Percentiles rank a stretch among this genome's conserved stretches.
phyloP scores from a whole-genome alignment of 2,113 vertebrate genomes.

The Cyphotilapia sp. region DNA sequence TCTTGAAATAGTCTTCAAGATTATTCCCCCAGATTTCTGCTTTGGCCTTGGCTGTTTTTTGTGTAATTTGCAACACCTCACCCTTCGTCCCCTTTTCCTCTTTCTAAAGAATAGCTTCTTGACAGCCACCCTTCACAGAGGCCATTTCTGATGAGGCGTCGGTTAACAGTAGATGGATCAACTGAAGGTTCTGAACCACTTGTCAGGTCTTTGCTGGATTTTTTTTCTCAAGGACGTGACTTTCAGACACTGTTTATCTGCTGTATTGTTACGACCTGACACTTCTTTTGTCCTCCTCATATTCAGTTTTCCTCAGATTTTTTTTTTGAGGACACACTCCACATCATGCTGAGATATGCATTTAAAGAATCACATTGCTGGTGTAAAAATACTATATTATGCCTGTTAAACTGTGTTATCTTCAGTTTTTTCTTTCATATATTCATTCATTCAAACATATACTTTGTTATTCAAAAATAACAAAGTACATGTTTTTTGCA shows the following conservation, averaged over 20 bases:
- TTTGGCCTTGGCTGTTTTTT: neutral
- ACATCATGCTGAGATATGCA: neutral
- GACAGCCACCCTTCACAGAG: neutral
- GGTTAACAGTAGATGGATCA: neutral
- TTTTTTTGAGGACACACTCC: neutral
- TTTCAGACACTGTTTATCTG: neutral
- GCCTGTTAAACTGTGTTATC: neutral
- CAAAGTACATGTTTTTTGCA: neutral
- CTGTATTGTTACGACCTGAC: neutral
- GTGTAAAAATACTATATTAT: neutral
- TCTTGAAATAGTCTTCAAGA: neutral
- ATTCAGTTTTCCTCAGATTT: neutral
- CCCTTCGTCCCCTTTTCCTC: neutral
- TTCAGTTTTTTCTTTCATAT: neutral
- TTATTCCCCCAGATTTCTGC: neutral
- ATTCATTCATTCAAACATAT: neutral
- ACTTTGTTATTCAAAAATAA: neutral
- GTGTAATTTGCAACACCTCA: neutral
- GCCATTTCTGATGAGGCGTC: neutral
- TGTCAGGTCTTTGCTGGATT: neutral
- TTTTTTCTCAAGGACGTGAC: neutral
- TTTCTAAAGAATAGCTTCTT: neutral
- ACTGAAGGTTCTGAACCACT: neutral
- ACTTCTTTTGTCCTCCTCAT: neutral
- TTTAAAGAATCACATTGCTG: neutral